Evolutionary conservation across 2,888 invertebrate genomes (phyloP), one percentile per base, ranked within the genome.

Genomic region (Xestia xanthographa): DNA sequence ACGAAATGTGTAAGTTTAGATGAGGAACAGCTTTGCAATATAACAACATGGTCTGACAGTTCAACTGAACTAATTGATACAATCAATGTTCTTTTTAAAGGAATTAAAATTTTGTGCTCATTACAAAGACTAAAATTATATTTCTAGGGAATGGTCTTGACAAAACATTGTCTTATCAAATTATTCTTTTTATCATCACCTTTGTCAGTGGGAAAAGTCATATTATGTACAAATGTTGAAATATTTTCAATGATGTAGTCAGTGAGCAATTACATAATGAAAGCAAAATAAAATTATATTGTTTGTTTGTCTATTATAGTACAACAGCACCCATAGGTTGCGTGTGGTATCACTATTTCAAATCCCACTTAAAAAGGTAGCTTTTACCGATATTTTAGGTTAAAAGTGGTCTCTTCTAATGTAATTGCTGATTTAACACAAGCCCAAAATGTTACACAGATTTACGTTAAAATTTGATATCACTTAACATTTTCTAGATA

Each of bases 91-190:
- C 29, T 79, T 43, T 60, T 74, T 68, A 79, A 77, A 82, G 79
- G 83, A 88, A 87, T 83, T 81, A 72, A 71, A 85, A 87, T 86
- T 92, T 95, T 95, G 94, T 95, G 95, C 94, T 93, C 90, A 86
- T 89, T 90, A 91, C 90, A 91, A 89, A 89, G 84, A 87, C 86
- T 82, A 85, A 86, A 83, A 80, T 90, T 78, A 77, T 8, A 53
- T 73, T 87, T 86, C 86, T 85, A 88, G 91, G 93, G 92, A 93
- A 94, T 93, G 92, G 86, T 91, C 73, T 84, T 81, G 78, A 86
- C 84, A 77, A 69, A 74, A 69, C 81, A 77, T 85, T 82, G 74
- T 82, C 73, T 86, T 79, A 80, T 81, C 77, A 83, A 82, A 88
- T 81, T 74, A 79, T 75, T 50, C 56, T 83, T 75, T 68, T 71